Evolutionary conservation across 2,113 vertebrate genomes (phyloP).

Genomic region (Sinocyclocheilus anophthalmus): DNA sequence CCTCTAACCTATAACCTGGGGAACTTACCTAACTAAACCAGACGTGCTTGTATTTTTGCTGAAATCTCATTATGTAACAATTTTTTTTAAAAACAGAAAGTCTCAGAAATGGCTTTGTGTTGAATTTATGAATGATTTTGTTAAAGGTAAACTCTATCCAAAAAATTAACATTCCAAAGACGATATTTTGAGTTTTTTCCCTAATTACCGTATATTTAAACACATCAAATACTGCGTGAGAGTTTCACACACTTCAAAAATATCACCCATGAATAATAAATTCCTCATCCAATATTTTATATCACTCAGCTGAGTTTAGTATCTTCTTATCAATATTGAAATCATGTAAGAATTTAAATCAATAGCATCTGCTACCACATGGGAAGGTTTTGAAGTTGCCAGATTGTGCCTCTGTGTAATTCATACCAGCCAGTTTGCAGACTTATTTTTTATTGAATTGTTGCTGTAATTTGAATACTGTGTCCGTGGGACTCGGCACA

Average conservation of each 20-base stretch:
- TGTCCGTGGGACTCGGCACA: constrained; percentile 25
- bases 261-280: background rate
- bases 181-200: background rate
- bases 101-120: background rate
- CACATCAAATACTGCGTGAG: background rate
- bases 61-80: background rate
- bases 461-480: constrained; percentile 80
- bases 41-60: background rate
- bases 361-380: constrained; percentile 37
- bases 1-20: background rate
- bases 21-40: background rate
- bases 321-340: constrained; percentile 56
- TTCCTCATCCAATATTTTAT: background rate
- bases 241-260: background rate
- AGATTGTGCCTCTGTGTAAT: constrained; percentile 63
- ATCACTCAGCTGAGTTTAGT: constrained; percentile 18
- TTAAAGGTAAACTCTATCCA: background rate
- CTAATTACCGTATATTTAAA: background rate
- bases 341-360: constrained; percentile 54
- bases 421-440: constrained; percentile 65
- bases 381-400: constrained; percentile 73
- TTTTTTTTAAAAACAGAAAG: too few species aligned
- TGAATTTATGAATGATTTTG: background rate
- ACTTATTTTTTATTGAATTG: constrained; percentile 79
- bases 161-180: background rate